Base-by-base conservation (phyloP, 2,888 invertebrate genomes). In the Acleris laterana region DNA sequence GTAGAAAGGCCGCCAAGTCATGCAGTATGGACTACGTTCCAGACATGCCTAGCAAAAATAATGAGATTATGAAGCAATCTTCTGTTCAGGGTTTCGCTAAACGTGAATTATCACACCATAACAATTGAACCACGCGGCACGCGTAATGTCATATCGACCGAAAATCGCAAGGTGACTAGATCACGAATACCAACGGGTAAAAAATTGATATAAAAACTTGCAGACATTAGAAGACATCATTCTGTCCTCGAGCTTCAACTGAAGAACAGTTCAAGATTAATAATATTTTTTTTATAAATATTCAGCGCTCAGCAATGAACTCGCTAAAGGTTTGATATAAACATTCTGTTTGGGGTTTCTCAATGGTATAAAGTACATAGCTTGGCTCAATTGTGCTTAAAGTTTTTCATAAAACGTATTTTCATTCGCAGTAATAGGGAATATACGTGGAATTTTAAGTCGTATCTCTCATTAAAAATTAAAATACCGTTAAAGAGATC, bases 181-280 rank as follows among this genome's bases (percentile, higher is more conserved):
- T 9, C 32, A 9, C n/a, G 57, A 66, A 68, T 46, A 38, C 22
- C 62, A 42, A 22, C 25, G 17, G 32, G 38, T 13, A 38, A 38
- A 32, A 68, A 74, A 74, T 72, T 73, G 72, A 83, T 84, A 84
- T 84, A 84, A 84, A 84, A 83, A 79, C 78, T 77, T 76, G 72
- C 75, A 66, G 69, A 66, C 69, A 69, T 68, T 74, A 68, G 71
- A 66, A 71, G 68, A 72, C 75, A 82, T 82, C 83, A 84, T 79
- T 83, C 83, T 69, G 56, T 64, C 66, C 46, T 46, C 3, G 1
- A 5, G 63, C 58, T 64, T 44, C 52, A 53, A 28, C 56, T 3
- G 69, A 70, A 52, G 32, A 32, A 32, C 32, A 32, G 9, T 32
- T 32, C 32, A 32, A 32, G 32, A 32, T 9, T 32, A 3, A 32